Evolutionary conservation across 2,888 invertebrate species (phyloP), one percentile per base, ranked within the genome.

Genomic region (Cephus nigrinus): DNA sequence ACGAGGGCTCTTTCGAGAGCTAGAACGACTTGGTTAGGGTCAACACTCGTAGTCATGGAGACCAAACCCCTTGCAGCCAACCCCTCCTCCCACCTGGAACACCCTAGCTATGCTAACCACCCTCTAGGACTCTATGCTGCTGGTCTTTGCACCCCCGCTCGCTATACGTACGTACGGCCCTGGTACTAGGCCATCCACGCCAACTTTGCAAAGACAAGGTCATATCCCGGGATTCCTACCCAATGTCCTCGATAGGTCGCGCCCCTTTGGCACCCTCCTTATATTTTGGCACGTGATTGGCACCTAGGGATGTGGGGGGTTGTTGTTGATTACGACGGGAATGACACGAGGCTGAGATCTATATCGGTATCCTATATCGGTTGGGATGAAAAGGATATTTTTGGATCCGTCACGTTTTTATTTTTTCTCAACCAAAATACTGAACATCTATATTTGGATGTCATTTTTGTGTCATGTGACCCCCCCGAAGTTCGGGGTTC

Each of bases 11-110:
- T 86, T 84, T 80, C 23, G 55, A 55, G 82, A 80, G 80, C 75
- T 79, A 82, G 78, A 82, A 74, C 81, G 78, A 78, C 80, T 80
- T 83, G 82, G 79, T 77, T 77, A 80, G 88, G 90, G 90, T 90
- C 90, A 90, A 90, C 89, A 90, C 84, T 86, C 89, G 90, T 90
- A 87, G 83, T 84, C 89, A 90, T 89, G 89, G 86, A 83, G 80
- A 88, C 86, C 31, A 82, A 79, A 76, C 85, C 81, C 55, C 55
- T 55, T 55, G 55, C 55, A 40, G 40, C 40, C 40, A 69, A 69
- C 84, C 83, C 83, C 82, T 78, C 83, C 81, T 23, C 69, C 68
- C 69, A 15, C 40, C 40, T 15, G 40, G 4, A 15, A 40, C 40
- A 55, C 23, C 55, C 55, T 55, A 55, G 23, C 55, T 55, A 55